Evolutionary conservation across 2,113 vertebrate species (phyloP), one percentile per base, ranked within the genome.

Genomic region (Megalops atlanticus): DNA sequence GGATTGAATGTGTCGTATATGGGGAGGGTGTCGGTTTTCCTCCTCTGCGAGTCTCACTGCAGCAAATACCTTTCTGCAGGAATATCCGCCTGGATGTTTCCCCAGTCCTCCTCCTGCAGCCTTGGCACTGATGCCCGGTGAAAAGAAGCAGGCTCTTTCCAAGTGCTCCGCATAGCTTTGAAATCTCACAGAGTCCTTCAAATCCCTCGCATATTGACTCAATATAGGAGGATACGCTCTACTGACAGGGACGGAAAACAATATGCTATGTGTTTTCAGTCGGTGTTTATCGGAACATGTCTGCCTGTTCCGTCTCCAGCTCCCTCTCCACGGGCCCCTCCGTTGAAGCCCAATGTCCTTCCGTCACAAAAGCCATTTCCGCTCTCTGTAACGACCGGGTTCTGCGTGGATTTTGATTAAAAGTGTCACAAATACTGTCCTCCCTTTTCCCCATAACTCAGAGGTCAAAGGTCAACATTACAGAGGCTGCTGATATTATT

Each of bases 261-360:
- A 77, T 45, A 58, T 5, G 16, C 24, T 64, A 82, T 80, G 77
- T 12, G 12, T 41, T 3, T n/a, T 40, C 8, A 36, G 64, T 47
- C 27, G 64, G 72, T 58, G 80, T 38, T 70, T 73, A 76, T 16
- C 45, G 72, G 70, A 76, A 72, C 80, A 75, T 74, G 64, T 84
- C 69, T 43, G 74, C 58, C 36, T 49, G 40, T 49, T 31, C 4
- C 43, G 5, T 75, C 38, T 54, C 41, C 16, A 38, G 75, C 76
- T 81, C 84, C 83, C 35, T 89, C 89, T 90, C 88, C 88, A 81
- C 18, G 82, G 64, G 40, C 24, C 38, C 74, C 40, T 84, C 5
- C 58, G 31, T 10, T n/a, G 24, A 31, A 64, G 58, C 31, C 58
- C n/a, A 31, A 64, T 27, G 58, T 31, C 24, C 58, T 31, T 11